These are phyloP conservation scores for Meiosimyza platycephala DNA, from an alignment of 2,888 invertebrate species.

Conservation along the genomic window DNA sequence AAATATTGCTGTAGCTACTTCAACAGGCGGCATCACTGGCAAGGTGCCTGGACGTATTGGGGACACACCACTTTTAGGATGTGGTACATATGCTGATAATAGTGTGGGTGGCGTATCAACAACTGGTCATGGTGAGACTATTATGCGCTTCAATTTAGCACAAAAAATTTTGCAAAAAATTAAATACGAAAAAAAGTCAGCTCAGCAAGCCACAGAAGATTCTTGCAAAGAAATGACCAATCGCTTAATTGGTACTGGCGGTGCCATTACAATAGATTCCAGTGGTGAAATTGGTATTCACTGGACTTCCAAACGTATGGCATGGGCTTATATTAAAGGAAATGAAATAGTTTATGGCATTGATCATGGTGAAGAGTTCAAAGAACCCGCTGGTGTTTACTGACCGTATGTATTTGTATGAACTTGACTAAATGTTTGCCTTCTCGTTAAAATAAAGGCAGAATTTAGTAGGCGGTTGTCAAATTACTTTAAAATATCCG, in stretches of 20 bases:
- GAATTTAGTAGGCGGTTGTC: too few species aligned
- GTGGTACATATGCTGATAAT: conserved; percentile 82
- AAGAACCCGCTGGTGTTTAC: conserved; percentile 35
- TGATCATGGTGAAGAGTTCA: conserved; percentile 67
- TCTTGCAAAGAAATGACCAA: conserved; percentile 76
- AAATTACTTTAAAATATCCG: too few species aligned
- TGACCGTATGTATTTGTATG: not conserved
- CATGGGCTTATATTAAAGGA: conserved; percentile 74
- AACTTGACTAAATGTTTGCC: too few species aligned
- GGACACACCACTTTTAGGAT: conserved; percentile 79
- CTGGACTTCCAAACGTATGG: conserved; percentile 77
- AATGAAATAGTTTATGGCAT: conserved; percentile 71
- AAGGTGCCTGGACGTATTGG: conserved; percentile 82
- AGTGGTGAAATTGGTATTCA: conserved; percentile 75
- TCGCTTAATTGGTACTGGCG: conserved; percentile 77
- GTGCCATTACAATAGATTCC: conserved; percentile 77
- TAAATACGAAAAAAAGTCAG: conserved; percentile 70
- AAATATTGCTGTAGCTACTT: conserved; percentile 82
- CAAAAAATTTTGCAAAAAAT: conserved; percentile 77
- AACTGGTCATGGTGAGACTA: conserved; percentile 86
- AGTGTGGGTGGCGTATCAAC: conserved; percentile 80
- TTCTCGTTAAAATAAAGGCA: too few species aligned
- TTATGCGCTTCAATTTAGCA: conserved; percentile 81
- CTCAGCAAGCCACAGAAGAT: conserved; percentile 73
- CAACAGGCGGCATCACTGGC: conserved; percentile 86